Evolutionary conservation across 2,888 invertebrate genomes (phyloP).

Genomic region (Platerodrilus igneus): DNA sequence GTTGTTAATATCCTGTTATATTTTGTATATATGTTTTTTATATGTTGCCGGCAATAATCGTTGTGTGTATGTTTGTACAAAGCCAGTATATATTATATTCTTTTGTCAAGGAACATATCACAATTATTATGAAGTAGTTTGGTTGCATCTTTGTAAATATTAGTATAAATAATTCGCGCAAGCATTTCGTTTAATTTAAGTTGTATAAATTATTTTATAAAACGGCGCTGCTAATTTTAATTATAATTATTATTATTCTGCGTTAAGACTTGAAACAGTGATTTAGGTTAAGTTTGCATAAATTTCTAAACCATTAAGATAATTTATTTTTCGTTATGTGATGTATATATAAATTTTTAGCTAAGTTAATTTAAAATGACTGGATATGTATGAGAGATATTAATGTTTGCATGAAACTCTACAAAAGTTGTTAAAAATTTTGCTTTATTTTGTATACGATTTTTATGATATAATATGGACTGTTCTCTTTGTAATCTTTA

Average conservation of each 20-base stretch:
- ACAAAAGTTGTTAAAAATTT: slow-evolving; percentile 16
- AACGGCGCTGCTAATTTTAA: slow-evolving; percentile 32
- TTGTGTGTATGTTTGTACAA: slow-evolving; percentile 31
- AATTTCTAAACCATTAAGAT: slow-evolving; percentile 28
- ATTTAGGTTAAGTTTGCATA: slow-evolving; percentile 44
- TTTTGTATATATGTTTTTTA: slow-evolving; percentile 28
- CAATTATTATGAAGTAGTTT: slow-evolving; percentile 26
- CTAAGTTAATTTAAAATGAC: slow-evolving; percentile 30
- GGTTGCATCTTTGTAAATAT: slow-evolving; percentile 48
- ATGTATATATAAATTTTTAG: slow-evolving; percentile 43
- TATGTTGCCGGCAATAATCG: slow-evolving; percentile 24
- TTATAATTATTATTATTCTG: slow-evolving; percentile 37
- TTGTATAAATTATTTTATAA: slow-evolving; percentile 38
- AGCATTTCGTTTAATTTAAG: slow-evolving; percentile 19
- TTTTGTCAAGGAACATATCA: slow-evolving; percentile 27
- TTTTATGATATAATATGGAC: slow-evolving; percentile 16
- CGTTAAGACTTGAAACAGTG: slow-evolving; percentile 46
- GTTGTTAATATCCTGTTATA: slow-evolving; percentile 27
- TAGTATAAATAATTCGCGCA: slow-evolving; percentile 30
- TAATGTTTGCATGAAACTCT: slow-evolving; percentile 13
- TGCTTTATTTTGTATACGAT: slow-evolving; percentile 21
- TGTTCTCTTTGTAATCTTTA: slow-evolving; percentile 26
- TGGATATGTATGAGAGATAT: slow-evolving; percentile 43
- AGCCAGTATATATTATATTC: slow-evolving; percentile 29
- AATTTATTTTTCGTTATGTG: slow-evolving; percentile 43